Percentiles rank a stretch among this genome's conserved stretches.
phyloP scores from a whole-genome alignment of 64 coral and sea anemone species.

The Montipora capricornis region DNA sequence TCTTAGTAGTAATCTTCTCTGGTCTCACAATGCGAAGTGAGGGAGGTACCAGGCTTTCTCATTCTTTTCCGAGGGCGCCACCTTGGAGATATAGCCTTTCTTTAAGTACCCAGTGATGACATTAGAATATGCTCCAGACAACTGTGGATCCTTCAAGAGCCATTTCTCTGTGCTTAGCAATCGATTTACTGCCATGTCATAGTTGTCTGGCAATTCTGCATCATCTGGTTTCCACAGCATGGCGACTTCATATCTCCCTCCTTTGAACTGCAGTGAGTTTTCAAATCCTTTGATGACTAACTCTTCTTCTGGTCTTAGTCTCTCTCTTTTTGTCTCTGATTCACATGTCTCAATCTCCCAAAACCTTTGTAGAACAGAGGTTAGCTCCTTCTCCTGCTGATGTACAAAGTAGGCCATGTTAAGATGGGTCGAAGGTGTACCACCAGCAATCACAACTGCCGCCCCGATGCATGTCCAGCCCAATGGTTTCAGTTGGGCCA shows the following conservation, averaged over 20 bases:
- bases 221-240: constrained; percentile 57
- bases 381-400: constrained; percentile 14
- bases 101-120: constrained; percentile 48
- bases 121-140: constrained; percentile 49
- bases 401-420: constrained; percentile 4
- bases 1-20: constrained; percentile 27
- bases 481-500: constrained; percentile 36
- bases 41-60: constrained; percentile 47
- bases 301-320: constrained; percentile 37
- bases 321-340: not conserved
- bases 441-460: not conserved
- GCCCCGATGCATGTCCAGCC: constrained; percentile 68
- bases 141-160: constrained; percentile 56
- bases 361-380: constrained; percentile 55
- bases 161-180: constrained; percentile 75
- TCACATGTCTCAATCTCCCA: constrained; percentile 77
- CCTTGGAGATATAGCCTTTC: constrained; percentile 76
- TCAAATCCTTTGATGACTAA: constrained; percentile 25
- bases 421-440: constrained; percentile 6
- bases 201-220: constrained; percentile 62
- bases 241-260: constrained; percentile 56
- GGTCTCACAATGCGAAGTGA: constrained; percentile 44
- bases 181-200: constrained; percentile 50
- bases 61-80: constrained; percentile 12
- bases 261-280: constrained; percentile 37